Evolutionary conservation across 2,888 invertebrate genomes (phyloP), one percentile per base, ranked within the genome.

Genomic region (Limnephilus auricula): DNA sequence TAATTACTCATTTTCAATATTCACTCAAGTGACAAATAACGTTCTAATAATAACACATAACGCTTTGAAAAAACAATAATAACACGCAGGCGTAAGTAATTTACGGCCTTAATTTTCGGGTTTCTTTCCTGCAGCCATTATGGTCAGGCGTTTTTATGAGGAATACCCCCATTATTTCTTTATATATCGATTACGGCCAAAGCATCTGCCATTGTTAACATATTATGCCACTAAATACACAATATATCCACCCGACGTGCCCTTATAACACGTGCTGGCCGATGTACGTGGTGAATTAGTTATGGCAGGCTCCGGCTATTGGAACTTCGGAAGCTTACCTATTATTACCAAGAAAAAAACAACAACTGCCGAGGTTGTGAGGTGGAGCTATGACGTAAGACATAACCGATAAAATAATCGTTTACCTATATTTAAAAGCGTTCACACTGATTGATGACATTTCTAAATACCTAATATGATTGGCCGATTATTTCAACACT

Each of bases 211-310:
- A 87, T 34, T 87, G 87, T 31, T 87, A 65, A 87, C 50, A 65
- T 87, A 87, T 87, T 87, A 50, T 65, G 65, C 31, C 89, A 79
- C 89, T 79, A 89, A 89, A 89, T 89, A 89, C 79, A 89, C 89
- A 89, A 89, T 89, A 89, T 79, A 89, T 89, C 79, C 79, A 89
- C 89, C 37, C 79, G 37, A 89, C 79, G 89, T 89, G 89, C 89
- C 89, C 87, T 87, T 87, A 87, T 87, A 87, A 87, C 87, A 87
- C 87, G 87, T 87, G 87, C 87, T 87, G 50, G 87, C 37, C 40
- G 30, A 32, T 65, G 65, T 31, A 87, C 87, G 87, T 87, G 87
- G 31, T 87, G 87, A 87, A 87, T 87, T 87, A 87, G 87, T 85
- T 85, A 85, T 37, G 30, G 30, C 37, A 37, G 85, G 34, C 37